Evolutionary conservation across 2,797 vertebrate genomes (phyloP).

Genomic region (Hephaestus fuliginosus): DNA sequence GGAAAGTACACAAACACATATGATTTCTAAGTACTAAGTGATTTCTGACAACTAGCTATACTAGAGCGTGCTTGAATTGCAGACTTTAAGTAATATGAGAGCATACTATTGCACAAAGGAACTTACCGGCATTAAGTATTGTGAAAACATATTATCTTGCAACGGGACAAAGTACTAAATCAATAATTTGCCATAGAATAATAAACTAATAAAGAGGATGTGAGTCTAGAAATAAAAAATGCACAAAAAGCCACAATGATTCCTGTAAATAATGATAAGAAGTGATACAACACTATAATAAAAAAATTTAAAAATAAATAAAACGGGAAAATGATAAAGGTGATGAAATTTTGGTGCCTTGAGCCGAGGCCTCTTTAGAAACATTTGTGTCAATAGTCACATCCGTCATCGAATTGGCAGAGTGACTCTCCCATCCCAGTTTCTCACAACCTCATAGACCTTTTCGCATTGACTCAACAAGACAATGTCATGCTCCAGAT

Average conservation of each 20-base stretch:
- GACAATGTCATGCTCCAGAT: background rate
- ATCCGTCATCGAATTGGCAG: background rate
- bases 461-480: background rate
- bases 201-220: slow-evolving; percentile 4
- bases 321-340: background rate
- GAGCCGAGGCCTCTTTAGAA: background rate
- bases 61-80: too few relatives aligned
- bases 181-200: background rate
- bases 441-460: background rate
- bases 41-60: too few relatives aligned
- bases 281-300: background rate
- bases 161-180: background rate
- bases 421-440: background rate
- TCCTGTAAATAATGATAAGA: slow-evolving; percentile 20
- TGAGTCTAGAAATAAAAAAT: background rate
- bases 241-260: background rate
- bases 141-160: background rate
- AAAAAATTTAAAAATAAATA: slow-evolving; percentile 1
- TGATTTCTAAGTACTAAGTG: background rate
- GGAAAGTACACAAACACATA: background rate
- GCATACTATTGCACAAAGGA: too few relatives aligned
- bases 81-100: too few relatives aligned
- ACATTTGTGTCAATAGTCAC: background rate
- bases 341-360: background rate
- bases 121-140: too few relatives aligned